These are phyloP conservation scores for Caenorhabditis afra DNA, from an alignment of 2,888 invertebrate genomes.

Conservation along the genomic window DNA sequence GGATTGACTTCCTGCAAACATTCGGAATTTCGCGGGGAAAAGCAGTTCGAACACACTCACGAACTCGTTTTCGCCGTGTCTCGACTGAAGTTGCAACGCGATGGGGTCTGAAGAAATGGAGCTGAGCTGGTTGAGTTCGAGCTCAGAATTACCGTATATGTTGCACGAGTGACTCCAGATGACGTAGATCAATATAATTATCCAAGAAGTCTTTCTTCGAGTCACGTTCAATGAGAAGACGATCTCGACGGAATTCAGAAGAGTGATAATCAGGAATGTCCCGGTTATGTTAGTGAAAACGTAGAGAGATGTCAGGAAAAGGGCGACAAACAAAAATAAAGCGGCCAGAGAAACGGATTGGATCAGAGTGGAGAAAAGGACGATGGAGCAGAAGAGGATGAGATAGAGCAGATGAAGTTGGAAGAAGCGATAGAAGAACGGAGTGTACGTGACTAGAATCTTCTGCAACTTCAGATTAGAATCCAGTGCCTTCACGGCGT, in stretches of 20 bases:
- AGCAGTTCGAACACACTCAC: constrained; percentile 10
- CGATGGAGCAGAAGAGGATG: background rate
- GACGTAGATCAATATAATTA: background rate
- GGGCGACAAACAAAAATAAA: background rate
- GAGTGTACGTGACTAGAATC: background rate
- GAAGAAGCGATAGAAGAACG: constrained; percentile 7
- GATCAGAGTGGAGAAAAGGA: constrained; percentile 6
- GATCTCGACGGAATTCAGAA: constrained; percentile 3
- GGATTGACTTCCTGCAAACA: constrained; percentile 14
- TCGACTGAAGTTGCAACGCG: background rate
- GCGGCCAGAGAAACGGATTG: background rate
- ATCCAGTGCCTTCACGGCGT: background rate
- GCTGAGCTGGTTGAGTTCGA: background rate
- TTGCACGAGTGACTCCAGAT: constrained; percentile 31
- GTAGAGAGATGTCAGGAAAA: background rate
- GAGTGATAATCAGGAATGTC: background rate
- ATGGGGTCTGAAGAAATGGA: background rate
- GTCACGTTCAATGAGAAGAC: background rate
- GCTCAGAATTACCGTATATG: background rate
- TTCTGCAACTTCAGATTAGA: constrained; percentile 1
- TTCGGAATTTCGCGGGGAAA: background rate
- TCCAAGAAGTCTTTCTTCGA: background rate
- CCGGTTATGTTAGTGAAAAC: constrained; percentile 1
- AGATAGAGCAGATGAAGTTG: constrained; percentile 23
- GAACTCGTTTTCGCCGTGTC: background rate